Base-by-base conservation (phyloP, 2,797 vertebrate species). In the Lepilemur ruficaudatus region DNA sequence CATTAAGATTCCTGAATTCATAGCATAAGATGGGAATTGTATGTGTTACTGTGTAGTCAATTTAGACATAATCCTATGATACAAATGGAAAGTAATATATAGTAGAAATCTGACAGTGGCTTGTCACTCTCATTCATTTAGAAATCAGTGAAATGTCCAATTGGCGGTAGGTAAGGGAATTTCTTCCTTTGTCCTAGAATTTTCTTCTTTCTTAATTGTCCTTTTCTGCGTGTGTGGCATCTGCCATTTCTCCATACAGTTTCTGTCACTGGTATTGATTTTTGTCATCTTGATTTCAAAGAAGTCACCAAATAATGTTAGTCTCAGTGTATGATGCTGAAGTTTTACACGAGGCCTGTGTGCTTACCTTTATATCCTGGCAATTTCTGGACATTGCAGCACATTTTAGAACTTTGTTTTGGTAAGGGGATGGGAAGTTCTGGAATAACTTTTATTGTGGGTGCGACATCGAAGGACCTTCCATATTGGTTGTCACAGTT, bases 311-410 rank as follows among this genome's bases (percentile, higher is more conserved):
- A 23, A 32, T 48, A 46, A 61, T 61, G 35, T 67, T 41, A 25
- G 57, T 48, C 35, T 38, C 1, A 32, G 38, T 55, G 10, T 61
- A 1, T 15, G 50, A 5, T 7, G 8, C 43, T 43, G 3, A 61
- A 52, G 25, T 88, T 84, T 69, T 25, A 12, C 0, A 2, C 20
- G 1, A 25, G n/a, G 32, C 52, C 8, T 41, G 0, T 46, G 0
- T 50, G 35, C 22, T 86, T 22, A 12, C 11, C 41, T 83, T 46
- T 46, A 2, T 23, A 17, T 17, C 25, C 30, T n/a, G 48, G 4
- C 9, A 7, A 1, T 55, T 72, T 20, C 14, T 41, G 41, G 32
- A 2, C 4, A 14, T 7, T 28, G 15, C 5, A n/a, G 30, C 2
- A 13, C 7, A 0, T 23, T 61, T 59, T 41, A 38, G 17, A 46